Evolutionary conservation across 2,113 vertebrate species (phyloP), one percentile per base, ranked within the genome.

Genomic region (Triplophysa dalaica): DNA sequence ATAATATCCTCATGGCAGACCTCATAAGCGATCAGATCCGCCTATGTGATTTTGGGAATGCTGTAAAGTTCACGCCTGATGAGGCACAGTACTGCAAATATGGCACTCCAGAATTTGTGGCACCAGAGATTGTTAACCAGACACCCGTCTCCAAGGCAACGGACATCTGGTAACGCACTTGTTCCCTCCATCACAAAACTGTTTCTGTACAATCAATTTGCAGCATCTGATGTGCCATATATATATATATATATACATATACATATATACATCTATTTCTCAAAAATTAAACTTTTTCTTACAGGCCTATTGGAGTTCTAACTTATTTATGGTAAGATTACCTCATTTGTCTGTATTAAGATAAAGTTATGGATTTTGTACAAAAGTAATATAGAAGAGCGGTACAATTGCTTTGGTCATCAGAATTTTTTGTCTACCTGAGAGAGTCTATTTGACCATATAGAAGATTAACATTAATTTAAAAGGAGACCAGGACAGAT

Each of bases 111-210:
- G 98, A 99, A 91, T 99, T 98, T 0, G 95, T 98, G 64, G 92
- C 96, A 0, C 97, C 98, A 0, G 98, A 99, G 92, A 97, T 99
- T 19, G 95, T 98, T 79, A 96, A 96, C 90, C 97, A 99, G 92
- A 95, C 92, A 12, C 96, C 98, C 0, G 92, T 99, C 74, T 96
- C 95, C 79, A 91, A 92, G 19, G 96, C 96, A 88, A 95, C 97
- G 0, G 98, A 99, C 65, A 93, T 99, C 89, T 99, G 98, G 98
- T 98, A 90, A 77, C 58, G 9, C 22, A 75, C 41, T 65, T 78
- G 50, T 58, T 79, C 22, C 4, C 63, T 69, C 33, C 3, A 66
- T 70, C n/a, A 63, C 58, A 78, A 60, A 79, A 76, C 17, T 13
- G 17, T 22, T 84, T 22, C 48, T 70, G 56, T 65, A 63, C 48